A percentile compares a stretch with the other conserved stretches of the same genome.
These are phyloP conservation scores for Pinctada fucata DNA, from an alignment of 2,888 invertebrate genomes.

Conservation along the genomic window DNA sequence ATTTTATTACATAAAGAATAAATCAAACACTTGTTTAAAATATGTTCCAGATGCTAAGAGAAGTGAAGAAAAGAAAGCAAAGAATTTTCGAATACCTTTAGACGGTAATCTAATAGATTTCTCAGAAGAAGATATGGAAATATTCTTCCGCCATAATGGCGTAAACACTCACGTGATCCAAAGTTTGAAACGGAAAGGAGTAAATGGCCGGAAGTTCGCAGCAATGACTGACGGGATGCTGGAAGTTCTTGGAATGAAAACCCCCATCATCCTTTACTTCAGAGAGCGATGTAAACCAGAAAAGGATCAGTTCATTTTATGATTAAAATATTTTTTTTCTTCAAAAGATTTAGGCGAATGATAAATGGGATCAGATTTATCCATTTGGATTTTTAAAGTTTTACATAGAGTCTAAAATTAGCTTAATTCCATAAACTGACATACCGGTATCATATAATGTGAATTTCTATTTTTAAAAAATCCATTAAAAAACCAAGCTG, in stretches of 20 bases:
- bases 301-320: constrained; percentile 29
- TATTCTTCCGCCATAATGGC: constrained; percentile 67
- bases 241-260: constrained; percentile 65
- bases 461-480: no score
- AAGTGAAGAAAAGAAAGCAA: constrained; percentile 1
- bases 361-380: no score
- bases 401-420: no score
- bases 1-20: no score
- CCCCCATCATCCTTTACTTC: constrained; percentile 64
- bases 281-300: constrained; percentile 55
- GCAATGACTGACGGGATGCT: constrained; percentile 69
- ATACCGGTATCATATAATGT: no score
- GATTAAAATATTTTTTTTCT: background rate
- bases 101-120: constrained; percentile 71
- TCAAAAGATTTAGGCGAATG: background rate
- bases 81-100: constrained; percentile 56
- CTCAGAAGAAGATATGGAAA: constrained; percentile 67
- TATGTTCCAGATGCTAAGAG: background rate
- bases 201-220: constrained; percentile 72
- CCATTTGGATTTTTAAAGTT: no score
- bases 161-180: constrained; percentile 64
- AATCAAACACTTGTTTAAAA: background rate
- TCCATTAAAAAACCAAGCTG: no score
- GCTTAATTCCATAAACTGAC: no score
- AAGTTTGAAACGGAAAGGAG: constrained; percentile 61